Evolutionary conservation across 2,797 vertebrate species (phyloP).

Genomic region (Acanthis flammea): DNA sequence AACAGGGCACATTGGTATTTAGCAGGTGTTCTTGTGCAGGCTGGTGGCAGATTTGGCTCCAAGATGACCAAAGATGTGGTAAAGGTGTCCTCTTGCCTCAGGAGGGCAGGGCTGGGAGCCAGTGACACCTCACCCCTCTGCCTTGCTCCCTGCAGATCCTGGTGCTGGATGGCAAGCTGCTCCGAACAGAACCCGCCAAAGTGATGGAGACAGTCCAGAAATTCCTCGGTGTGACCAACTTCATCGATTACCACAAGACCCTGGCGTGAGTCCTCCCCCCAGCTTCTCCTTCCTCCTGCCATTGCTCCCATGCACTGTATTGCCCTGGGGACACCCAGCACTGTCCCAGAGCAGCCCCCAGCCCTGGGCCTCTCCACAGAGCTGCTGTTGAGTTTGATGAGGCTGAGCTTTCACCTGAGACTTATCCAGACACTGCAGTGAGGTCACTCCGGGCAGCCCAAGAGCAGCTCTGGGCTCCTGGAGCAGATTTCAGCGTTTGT

Average conservation of each 20-base stretch:
- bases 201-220: slow-evolving; percentile 98
- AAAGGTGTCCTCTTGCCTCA: not conserved
- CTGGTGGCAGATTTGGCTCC: not conserved
- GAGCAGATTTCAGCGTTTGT: not conserved
- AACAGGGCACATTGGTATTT: not conserved
- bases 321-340: not conserved
- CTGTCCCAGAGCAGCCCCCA: not conserved
- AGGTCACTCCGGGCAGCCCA: not conserved
- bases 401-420: not conserved
- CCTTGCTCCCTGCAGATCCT: slow-evolving; percentile 80
- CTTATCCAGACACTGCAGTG: not conserved
- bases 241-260: slow-evolving; percentile 94
- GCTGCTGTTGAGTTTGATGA: not conserved
- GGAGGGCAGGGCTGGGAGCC: not conserved
- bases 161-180: slow-evolving; percentile 93
- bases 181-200: slow-evolving; percentile 92
- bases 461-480: not conserved
- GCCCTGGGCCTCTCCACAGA: not conserved
- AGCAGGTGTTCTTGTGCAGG: not conserved
- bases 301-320: not conserved
- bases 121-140: not conserved
- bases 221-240: slow-evolving; percentile 86
- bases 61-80: not conserved
- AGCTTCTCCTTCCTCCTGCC: not conserved
- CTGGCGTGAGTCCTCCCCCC: slow-evolving; percentile 84